Percentiles rank a stretch among this genome's conserved stretches.
phyloP scores from a whole-genome alignment of 2,797 vertebrate species.

The Phoebastria nigripes region DNA sequence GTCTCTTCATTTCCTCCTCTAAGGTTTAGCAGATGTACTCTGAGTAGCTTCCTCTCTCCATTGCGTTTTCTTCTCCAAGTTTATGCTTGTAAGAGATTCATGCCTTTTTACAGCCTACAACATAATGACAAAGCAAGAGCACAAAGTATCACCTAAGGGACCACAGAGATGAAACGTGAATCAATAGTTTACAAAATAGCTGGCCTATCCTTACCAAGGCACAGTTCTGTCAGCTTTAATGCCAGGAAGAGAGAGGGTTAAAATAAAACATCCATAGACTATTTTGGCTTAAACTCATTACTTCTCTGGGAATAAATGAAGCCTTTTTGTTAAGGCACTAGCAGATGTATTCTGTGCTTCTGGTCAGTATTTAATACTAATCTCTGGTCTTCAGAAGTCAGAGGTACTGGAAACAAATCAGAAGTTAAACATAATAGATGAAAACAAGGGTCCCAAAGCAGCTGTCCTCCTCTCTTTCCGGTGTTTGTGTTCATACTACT shows the following conservation, averaged over 20 bases:
- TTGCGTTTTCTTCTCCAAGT: conserved; percentile 87
- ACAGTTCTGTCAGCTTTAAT: not conserved
- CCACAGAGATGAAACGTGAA: not conserved
- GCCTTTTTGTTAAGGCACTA: not conserved
- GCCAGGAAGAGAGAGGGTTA: not conserved
- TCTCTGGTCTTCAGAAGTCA: not conserved
- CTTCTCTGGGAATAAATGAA: not conserved
- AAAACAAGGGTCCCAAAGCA: not conserved
- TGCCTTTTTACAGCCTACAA: conserved; percentile 79
- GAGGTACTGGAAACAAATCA: not conserved
- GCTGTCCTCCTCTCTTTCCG: not conserved
- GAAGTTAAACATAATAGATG: not conserved
- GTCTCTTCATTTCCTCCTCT: not conserved
- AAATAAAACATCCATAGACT: not conserved
- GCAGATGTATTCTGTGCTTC: not conserved
- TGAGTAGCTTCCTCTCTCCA: conserved; percentile 73
- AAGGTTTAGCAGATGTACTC: conserved; percentile 18
- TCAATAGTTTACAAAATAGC: not conserved
- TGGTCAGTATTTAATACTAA: not conserved
- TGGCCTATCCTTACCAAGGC: not conserved
- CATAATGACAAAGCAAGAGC: not conserved
- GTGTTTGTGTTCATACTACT: not conserved
- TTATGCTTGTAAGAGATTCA: conserved; percentile 76
- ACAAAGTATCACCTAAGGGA: not conserved
- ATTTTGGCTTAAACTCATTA: not conserved